Evolutionary conservation across 2,113 vertebrate genomes (phyloP), one percentile per base, ranked within the genome.

Genomic region (Candoia aspera): DNA sequence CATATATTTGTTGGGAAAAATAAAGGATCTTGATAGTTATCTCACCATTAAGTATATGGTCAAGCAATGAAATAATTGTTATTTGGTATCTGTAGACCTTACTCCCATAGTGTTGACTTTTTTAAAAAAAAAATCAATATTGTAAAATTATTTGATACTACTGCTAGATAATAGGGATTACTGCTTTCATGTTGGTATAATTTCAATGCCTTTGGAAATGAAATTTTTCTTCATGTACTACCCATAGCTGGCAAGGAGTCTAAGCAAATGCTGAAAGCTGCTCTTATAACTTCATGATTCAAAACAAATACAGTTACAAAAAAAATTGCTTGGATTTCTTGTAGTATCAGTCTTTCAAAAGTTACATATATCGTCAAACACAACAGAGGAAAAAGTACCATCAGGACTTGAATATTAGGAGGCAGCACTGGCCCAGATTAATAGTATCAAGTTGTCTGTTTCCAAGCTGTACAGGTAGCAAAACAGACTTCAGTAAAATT

Each of bases 121-220:
- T 46, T 86, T 87, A n/a, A n/a, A n/a, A n/a, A n/a, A n/a, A n/a
- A 87, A 91, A 91, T 87, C 60, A 91, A 91, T 92, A 88, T 29
- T 83, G 19, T 29, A 88, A 92, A 91, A 92, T 24, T 83, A 79
- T 87, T 88, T 92, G 37, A 92, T 83, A 54, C 60, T 57, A 37
- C 55, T 87, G 55, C 64, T 59, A 13, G 53, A 42, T 87, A 87
- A 91, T 15, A 58, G 49, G 54, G 88, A 83, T 88, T 88, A 88
- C 88, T 88, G 86, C 55, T 88, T 88, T 83, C 54, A 6, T 92
- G 55, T n/a, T 88, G 58, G 6, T 21, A 8, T 88, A 92, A 92
- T 92, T 37, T 17, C 62, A 88, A 8, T 92, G 24, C 55, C 54
- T 83, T 83, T 83, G 55, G 86, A 92, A 92, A 91, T 62, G 58